A percentile compares a stretch with the other conserved stretches of the same genome.
Evolutionary conservation across 2,888 invertebrate species (phyloP).

Genomic region (Sinodicranocentrus sp.): DNA sequence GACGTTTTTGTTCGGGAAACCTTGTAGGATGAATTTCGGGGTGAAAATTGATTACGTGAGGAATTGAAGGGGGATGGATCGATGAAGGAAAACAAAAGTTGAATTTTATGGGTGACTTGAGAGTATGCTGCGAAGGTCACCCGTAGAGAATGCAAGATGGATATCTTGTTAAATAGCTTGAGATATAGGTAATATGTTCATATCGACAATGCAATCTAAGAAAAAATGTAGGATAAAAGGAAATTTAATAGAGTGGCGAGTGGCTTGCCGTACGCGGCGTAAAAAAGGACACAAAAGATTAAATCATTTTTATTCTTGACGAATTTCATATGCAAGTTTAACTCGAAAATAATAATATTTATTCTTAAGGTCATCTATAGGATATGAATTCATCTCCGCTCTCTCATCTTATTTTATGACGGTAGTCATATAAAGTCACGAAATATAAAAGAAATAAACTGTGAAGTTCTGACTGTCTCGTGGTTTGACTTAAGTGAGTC

Average conservation of each 20-base stretch:
- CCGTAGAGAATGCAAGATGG: slow-evolving; percentile 10
- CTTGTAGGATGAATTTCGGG: slow-evolving; percentile 30
- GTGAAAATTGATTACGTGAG: slow-evolving; percentile 20
- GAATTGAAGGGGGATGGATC: background rate
- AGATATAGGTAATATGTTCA: no score
- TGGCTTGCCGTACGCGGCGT: slow-evolving; percentile 7
- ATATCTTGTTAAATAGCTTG: background rate
- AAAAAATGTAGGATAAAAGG: background rate
- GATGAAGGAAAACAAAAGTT: slow-evolving; percentile 48
- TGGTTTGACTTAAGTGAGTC: background rate
- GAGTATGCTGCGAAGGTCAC: slow-evolving; percentile 38
- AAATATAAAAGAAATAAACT: background rate
- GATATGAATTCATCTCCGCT: background rate
- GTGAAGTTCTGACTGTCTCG: background rate
- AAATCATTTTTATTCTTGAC: slow-evolving; percentile 25
- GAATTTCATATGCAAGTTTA: slow-evolving; percentile 5
- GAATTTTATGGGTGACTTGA: slow-evolving; percentile 6
- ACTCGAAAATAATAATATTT: background rate
- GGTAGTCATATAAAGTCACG: background rate
- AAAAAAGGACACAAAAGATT: slow-evolving; percentile 46
- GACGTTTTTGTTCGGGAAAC: background rate
- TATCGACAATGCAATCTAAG: background rate
- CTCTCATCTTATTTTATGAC: background rate
- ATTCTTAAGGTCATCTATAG: slow-evolving; percentile 29
- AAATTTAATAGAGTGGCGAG: slow-evolving; percentile 34